Conservation (phyloP, 2,888 invertebrate species). For the Sisyra terminalis region DNA sequence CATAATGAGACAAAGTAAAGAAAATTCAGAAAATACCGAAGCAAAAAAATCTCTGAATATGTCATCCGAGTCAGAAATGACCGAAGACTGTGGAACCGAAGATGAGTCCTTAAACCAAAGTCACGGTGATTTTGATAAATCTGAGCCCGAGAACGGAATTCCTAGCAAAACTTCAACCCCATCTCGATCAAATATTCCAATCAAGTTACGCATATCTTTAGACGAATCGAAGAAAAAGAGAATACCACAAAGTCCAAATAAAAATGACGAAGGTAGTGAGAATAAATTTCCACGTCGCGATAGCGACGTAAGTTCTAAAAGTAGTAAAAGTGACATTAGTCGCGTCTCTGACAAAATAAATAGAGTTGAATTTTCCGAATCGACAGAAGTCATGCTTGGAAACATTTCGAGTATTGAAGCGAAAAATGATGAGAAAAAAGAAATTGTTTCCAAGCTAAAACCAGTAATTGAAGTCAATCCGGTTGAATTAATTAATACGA, state of each 20-base stretch:
- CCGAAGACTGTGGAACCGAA: slow-evolving; percentile 7
- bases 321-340: slow-evolving; percentile 17
- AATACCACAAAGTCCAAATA: slow-evolving; percentile 11
- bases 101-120: slow-evolving; percentile 3
- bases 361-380: slow-evolving; percentile 19
- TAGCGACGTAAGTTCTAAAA: slow-evolving; percentile 17
- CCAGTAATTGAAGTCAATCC: slow-evolving; percentile 19
- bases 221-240: slow-evolving; percentile 12
- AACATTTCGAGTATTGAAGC: slow-evolving; percentile 11
- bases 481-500: slow-evolving; percentile 13
- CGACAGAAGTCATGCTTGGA: slow-evolving; percentile 19
- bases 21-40: slow-evolving; percentile 1
- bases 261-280: slow-evolving; percentile 4
- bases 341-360: slow-evolving; percentile 20
- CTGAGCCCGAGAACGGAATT: neutral
- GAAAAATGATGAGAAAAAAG: neutral
- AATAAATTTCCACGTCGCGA: slow-evolving; percentile 10
- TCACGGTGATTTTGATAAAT: neutral
- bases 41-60: too few species aligned
- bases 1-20: neutral
- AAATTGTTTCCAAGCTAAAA: slow-evolving; percentile 13
- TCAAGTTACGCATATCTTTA: slow-evolving; percentile 6
- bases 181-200: neutral
- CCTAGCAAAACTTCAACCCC: neutral
- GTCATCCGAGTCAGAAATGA: neutral